A percentile compares a stretch with the other conserved stretches of the same genome.
phyloP scores from a whole-genome alignment of 2,113 vertebrate species.

The Chlamydotis undulata region DNA sequence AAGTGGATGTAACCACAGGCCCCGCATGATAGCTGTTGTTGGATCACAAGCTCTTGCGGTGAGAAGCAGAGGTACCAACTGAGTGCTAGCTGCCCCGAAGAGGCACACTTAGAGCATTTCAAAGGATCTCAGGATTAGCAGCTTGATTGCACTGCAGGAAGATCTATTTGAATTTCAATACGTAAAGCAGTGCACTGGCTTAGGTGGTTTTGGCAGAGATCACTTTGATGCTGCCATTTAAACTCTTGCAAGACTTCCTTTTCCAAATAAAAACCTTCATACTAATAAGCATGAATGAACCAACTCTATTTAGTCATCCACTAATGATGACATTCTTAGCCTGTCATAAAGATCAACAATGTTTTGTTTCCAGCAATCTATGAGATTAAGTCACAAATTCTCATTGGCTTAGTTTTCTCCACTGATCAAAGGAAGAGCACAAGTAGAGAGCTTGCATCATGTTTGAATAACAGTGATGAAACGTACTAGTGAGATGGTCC shows the following conservation, averaged over 20 bases:
- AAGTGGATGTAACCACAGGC: background rate
- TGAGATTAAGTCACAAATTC: background rate
- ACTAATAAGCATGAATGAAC: background rate
- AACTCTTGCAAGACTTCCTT: background rate
- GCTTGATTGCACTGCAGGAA: background rate
- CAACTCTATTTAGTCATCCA: background rate
- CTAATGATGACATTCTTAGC: background rate
- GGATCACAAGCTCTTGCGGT: background rate
- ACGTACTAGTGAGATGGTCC: background rate
- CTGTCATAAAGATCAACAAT: background rate
- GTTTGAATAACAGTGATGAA: background rate
- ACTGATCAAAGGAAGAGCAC: background rate
- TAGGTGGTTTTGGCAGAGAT: background rate
- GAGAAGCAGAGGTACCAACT: background rate
- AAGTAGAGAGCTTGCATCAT: background rate
- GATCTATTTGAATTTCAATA: background rate
- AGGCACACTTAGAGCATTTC: background rate
- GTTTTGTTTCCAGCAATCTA: background rate
- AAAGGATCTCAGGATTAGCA: background rate
- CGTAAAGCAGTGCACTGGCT: background rate
- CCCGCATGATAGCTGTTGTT: fast-evolving
- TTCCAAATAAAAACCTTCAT: background rate
- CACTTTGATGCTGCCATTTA: background rate
- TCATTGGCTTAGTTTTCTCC: background rate
- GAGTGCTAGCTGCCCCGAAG: background rate